Conservation (phyloP, 2,888 invertebrate species). For the Suillia variegata region DNA sequence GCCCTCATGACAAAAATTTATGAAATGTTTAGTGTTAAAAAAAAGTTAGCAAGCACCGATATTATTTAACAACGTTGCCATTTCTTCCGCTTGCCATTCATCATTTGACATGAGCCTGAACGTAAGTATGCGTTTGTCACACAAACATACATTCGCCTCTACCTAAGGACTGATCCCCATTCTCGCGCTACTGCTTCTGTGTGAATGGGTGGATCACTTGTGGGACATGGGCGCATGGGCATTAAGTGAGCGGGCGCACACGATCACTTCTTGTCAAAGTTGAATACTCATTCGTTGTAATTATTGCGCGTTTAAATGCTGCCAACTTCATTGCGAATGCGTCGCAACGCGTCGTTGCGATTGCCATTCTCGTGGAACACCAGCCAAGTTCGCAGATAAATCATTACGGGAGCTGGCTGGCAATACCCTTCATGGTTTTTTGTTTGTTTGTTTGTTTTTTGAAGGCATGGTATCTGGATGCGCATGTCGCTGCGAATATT, state of each 20-base stretch:
- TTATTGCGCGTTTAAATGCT: slow-evolving; percentile 51
- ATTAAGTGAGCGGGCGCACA: slow-evolving; percentile 1
- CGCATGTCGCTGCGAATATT: slow-evolving; percentile 40
- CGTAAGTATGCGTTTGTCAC: slow-evolving; percentile 28
- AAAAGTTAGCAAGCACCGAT: no score
- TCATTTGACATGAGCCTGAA: slow-evolving; percentile 47
- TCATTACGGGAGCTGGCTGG: slow-evolving; percentile 36
- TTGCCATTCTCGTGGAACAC: slow-evolving; percentile 53
- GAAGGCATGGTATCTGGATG: slow-evolving; percentile 15
- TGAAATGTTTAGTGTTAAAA: no score
- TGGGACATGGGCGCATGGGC: slow-evolving; percentile 3
- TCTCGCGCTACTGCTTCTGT: not conserved
- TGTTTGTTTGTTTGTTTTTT: no score
- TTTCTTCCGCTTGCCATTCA: slow-evolving; percentile 58
- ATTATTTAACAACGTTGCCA: not conserved
- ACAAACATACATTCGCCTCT: slow-evolving; percentile 2
- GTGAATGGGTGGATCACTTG: not conserved
- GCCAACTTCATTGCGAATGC: slow-evolving; percentile 35
- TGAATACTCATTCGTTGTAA: slow-evolving; percentile 40
- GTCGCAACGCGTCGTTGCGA: slow-evolving; percentile 41
- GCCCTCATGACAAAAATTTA: no score
- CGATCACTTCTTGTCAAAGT: slow-evolving; percentile 28
- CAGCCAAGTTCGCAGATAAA: slow-evolving; percentile 49
- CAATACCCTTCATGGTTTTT: not conserved
- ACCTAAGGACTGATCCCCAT: not conserved